These are phyloP conservation scores for Drosophila multiciliata DNA, from an alignment of 2,888 invertebrate species.

Conservation along the genomic window DNA sequence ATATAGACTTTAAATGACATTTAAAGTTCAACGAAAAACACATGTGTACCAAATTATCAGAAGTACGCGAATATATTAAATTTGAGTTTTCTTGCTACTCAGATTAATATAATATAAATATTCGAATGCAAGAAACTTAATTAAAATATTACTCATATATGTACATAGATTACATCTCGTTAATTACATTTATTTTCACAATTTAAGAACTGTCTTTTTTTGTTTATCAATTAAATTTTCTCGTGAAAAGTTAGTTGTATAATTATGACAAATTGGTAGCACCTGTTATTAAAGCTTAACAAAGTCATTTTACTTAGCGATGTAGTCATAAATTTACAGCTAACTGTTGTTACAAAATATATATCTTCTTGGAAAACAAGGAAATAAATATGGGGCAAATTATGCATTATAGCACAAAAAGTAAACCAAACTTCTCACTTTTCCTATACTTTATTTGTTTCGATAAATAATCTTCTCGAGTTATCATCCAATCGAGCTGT, in stretches of 20 bases:
- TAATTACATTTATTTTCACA: not conserved
- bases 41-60: not conserved
- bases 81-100: not conserved
- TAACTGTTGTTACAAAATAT: constrained; percentile 8
- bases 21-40: not conserved
- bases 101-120: not conserved
- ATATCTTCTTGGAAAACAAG: not conserved
- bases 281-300: not conserved
- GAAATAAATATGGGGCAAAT: not conserved
- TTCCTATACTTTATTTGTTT: not conserved
- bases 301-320: constrained; percentile 20
- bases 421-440: not conserved
- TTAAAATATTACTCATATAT: not conserved
- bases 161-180: not conserved
- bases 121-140: not conserved
- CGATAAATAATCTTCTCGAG: not conserved
- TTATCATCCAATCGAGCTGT: not conserved
- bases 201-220: not conserved
- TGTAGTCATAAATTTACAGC: constrained; percentile 16
- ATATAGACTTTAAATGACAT: not conserved
- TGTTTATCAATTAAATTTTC: not conserved
- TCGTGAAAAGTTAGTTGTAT: not conserved
- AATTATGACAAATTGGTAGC: not conserved
- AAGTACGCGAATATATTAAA: not conserved
- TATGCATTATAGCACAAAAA: not conserved